A percentile compares a stretch with the other conserved stretches of the same genome.
Conservation (phyloP, 2,888 invertebrate species). For the Stenurella melanura region DNA sequence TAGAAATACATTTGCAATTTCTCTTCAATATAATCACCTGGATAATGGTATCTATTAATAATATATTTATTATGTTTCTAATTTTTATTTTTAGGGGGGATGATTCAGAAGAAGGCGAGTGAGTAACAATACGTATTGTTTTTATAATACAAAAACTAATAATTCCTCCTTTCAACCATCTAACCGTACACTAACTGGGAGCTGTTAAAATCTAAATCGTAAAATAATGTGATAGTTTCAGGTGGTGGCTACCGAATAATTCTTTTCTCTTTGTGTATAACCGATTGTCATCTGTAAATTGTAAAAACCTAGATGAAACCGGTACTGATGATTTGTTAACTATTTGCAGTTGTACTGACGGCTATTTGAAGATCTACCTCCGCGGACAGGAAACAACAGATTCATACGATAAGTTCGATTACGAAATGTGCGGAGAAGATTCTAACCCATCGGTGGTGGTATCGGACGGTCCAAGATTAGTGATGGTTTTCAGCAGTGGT, state of each 20-base stretch:
- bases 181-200: no score
- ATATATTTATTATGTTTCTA: constrained; percentile 2
- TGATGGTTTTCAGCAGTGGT: constrained; percentile 96
- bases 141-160: no score
- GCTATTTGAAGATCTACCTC: constrained; percentile 91
- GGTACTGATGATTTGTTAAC: not conserved
- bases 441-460: constrained; percentile 86
- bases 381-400: constrained; percentile 95
- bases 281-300: not conserved
- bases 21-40: no score
- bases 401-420: constrained; percentile 94
- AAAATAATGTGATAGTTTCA: no score
- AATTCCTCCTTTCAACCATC: no score
- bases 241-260: no score
- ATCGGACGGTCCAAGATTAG: constrained; percentile 93
- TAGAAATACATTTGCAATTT: no score
- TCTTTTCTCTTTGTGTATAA: not conserved
- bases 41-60: not conserved
- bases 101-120: no score
- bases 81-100: no score
- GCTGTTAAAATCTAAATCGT: no score
- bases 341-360: constrained; percentile 85
- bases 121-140: no score
- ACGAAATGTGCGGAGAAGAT: constrained; percentile 91
- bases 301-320: not conserved